A percentile compares a stretch with the other conserved stretches of the same genome.
Conservation (phyloP, 2,797 vertebrate species). For the Enteromius fasciolatus region DNA sequence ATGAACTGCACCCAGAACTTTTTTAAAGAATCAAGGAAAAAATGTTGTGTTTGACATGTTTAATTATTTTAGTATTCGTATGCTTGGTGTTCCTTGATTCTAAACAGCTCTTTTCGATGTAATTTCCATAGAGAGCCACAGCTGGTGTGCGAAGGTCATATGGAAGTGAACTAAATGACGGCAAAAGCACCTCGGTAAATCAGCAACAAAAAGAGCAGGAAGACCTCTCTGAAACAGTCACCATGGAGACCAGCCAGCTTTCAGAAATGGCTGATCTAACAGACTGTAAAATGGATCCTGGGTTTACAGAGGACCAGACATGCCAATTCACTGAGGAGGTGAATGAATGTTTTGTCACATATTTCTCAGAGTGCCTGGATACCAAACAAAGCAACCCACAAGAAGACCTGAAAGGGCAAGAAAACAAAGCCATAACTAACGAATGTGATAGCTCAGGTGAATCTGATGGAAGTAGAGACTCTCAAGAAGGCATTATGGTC, state of each 20-base stretch:
- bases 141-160: constrained; percentile 66
- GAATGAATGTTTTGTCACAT: constrained; percentile 25
- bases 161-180: constrained; percentile 72
- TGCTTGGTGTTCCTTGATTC: constrained; percentile 1
- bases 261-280: constrained; percentile 64
- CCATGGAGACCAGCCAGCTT: constrained; percentile 81
- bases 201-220: constrained; percentile 63
- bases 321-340: constrained; percentile 40
- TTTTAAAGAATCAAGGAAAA: not conserved
- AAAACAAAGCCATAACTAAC: constrained; percentile 7
- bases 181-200: constrained; percentile 71
- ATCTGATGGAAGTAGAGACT: constrained; percentile 24
- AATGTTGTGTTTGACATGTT: not conserved
- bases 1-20: not conserved
- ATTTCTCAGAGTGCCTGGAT: constrained; percentile 47
- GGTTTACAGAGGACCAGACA: constrained; percentile 53
- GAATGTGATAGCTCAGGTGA: constrained; percentile 41
- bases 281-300: constrained; percentile 70
- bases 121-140: constrained; percentile 70
- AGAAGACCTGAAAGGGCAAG: not conserved
- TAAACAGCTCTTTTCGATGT: constrained; percentile 34
- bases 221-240: constrained; percentile 66
- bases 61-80: not conserved
- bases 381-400: constrained; percentile 39
- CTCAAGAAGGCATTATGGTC: constrained; percentile 46